phyloP scores from a whole-genome alignment of 2,113 vertebrate genomes.

The Pampusana beccarii region DNA sequence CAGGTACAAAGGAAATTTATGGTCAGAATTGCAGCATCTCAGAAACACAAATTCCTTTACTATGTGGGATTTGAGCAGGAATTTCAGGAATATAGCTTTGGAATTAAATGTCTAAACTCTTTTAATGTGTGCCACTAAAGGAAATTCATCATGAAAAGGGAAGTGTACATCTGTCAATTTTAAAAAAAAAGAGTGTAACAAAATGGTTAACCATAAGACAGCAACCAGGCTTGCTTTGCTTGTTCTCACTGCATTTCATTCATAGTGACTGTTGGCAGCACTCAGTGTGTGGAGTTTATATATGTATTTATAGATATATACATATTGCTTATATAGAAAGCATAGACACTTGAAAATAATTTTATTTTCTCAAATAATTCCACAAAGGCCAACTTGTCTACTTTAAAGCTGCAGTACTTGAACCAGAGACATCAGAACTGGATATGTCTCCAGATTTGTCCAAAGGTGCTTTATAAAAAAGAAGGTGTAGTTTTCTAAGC shows the following conservation, averaged over 20 bases:
- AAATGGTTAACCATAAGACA: slow-evolving; percentile 56
- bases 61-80: not conserved
- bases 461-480: not conserved
- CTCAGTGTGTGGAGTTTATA: slow-evolving; percentile 49
- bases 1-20: not conserved
- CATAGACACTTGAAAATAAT: slow-evolving; percentile 55
- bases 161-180: slow-evolving; percentile 19
- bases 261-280: slow-evolving; percentile 60
- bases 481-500: not conserved
- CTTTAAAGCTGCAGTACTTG: not conserved
- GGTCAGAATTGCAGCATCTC: not conserved
- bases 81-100: not conserved
- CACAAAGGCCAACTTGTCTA: not conserved
- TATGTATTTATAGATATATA: slow-evolving; percentile 59
- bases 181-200: not conserved
- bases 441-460: not conserved
- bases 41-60: not conserved
- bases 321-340: slow-evolving; percentile 48
- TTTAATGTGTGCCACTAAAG: not conserved
- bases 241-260: slow-evolving; percentile 69
- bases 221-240: slow-evolving; percentile 41
- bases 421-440: not conserved
- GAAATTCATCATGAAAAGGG: slow-evolving; percentile 2
- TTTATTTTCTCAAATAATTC: slow-evolving; percentile 21
- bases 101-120: not conserved